Base-by-base conservation (phyloP, 2,888 invertebrate species). In the Sabatieria punctata region DNA sequence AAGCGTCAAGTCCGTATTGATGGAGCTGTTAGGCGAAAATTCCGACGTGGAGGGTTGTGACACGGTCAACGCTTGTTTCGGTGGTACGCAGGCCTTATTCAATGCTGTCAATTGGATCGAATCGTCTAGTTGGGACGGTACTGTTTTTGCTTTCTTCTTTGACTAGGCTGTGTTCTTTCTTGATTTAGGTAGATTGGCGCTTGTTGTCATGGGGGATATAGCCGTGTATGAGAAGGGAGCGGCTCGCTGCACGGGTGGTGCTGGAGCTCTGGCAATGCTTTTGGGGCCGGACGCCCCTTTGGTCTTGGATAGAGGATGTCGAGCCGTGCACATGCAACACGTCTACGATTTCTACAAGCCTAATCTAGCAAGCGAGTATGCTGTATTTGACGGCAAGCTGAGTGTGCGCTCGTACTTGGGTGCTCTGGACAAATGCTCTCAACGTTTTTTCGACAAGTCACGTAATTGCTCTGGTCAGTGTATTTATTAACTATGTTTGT, bases 261-360 rank as follows among this genome's bases (percentile, higher is more conserved):
- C 93, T 8, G 97, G 97, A 2, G 93, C 95, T 2, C 78, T 97
- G 8, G 97, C 97, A 0, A 86, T 99, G 80, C 72, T 97, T 1
- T 72, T 99, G 39, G 95, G 89, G 4, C 84, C 93, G 0, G 76
- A 89, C 69, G 93, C 97, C 3, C 85, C 95, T 0, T 68, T 99
- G 21, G 78, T 86, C 8, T 74, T 97, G 53, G 95, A 97, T 59
- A 76, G 85, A 62, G 73, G 85, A 21, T 71, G 86, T 1, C 74
- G 91, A 41, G 78, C 85, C 1, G 80, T 82, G 13, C 83, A 85
- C 65, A 88, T 93, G 82, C 77, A 78, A 55, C 89, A 97, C 67
- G 84, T 79, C 1, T 97, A 93, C 70, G 97, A 97, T 68, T 97
- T 97, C 66, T 99, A 95, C 72, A 97, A 99, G 65, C 95, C 97